Conservation (phyloP, 2,797 vertebrate genomes). For the Xiphorhynchus erythropygius region DNA sequence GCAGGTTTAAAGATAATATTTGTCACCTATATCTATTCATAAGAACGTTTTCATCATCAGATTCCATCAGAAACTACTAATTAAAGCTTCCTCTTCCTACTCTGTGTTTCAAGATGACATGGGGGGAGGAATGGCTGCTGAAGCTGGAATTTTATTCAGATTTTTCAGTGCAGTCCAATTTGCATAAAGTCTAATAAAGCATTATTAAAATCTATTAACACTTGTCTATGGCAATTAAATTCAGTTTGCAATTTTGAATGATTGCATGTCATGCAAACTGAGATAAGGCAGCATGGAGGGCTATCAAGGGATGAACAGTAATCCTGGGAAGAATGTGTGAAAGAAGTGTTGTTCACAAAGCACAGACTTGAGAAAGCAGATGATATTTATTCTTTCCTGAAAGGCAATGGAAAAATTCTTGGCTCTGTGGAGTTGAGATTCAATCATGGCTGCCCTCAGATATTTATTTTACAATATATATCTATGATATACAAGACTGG, state of each 20-base stretch:
- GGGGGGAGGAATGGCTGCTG: constrained; percentile 28
- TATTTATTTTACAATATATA: constrained; percentile 69
- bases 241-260: constrained; percentile 75
- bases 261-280: constrained; percentile 69
- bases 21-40: constrained; percentile 69
- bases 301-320: constrained; percentile 50
- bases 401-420: constrained; percentile 60
- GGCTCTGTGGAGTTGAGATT: constrained; percentile 52
- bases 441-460: constrained; percentile 59
- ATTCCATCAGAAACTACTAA: constrained; percentile 67
- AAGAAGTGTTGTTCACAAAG: constrained; percentile 3
- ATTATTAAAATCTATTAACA: constrained; percentile 84
- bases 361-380: constrained; percentile 10
- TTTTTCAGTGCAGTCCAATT: constrained; percentile 71
- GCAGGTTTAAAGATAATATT: constrained; percentile 73
- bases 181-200: constrained; percentile 82
- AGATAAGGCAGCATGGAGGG: constrained; percentile 56
- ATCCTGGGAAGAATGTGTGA: constrained; percentile 28
- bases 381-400: background rate
- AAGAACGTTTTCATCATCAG: constrained; percentile 57
- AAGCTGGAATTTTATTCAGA: constrained; percentile 71
- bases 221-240: constrained; percentile 82
- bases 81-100: constrained; percentile 58
- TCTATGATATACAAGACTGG: constrained; percentile 40
- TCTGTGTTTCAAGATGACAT: constrained; percentile 61